Base-by-base conservation (phyloP, 1,140 invertebrate species). In the Lordiphosa clarofinis region DNA sequence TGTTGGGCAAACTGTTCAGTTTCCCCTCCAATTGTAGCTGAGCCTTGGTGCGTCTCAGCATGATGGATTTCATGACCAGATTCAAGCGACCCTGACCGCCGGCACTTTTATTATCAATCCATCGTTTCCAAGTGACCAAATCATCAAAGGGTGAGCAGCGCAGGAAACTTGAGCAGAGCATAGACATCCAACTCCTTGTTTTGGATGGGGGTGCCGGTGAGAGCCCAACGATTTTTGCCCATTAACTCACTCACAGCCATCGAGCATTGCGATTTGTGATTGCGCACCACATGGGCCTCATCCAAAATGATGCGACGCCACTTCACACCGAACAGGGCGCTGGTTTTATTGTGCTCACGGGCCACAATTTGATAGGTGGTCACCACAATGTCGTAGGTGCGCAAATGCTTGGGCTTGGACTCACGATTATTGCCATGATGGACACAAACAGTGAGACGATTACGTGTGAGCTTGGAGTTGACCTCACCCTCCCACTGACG, bases 191-290 rank as follows among this genome's bases (percentile, higher is more conserved):
- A 87, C 79, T 97, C 94, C 87, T 96, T 95, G 87, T 99, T 99
- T 68, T 99, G 97, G 47, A 99, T 94, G 0, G 97, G 97, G 0
- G 98, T 99, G 8, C 98, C 98, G 5, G 97, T 98, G 1, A 99
- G 90, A 0, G 93, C 94, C 97, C 97, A 99, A 38, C 96, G 92
- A 24, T 92, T 91, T 40, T 87, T 89, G 0, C 90, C 92, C 0
- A 72, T 65, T 3, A 99, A 86, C 9, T 88, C 86, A 86, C 92
- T 95, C 0, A 94, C 94, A 0, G 95, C 93, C 69, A 92, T 73
- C 1, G 95, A 94, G 0, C 93, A 94, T 49, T 93, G 90, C 11
- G 94, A 93, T 89, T 95, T 97, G 74, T 94, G 92, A 90, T 99
- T 99, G 58, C 97, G 93, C 4, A 99, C 94, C 4, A 92, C 91